Evolutionary conservation across 2,113 vertebrate species (phyloP).

Genomic region (Scophthalmus maximus): DNA sequence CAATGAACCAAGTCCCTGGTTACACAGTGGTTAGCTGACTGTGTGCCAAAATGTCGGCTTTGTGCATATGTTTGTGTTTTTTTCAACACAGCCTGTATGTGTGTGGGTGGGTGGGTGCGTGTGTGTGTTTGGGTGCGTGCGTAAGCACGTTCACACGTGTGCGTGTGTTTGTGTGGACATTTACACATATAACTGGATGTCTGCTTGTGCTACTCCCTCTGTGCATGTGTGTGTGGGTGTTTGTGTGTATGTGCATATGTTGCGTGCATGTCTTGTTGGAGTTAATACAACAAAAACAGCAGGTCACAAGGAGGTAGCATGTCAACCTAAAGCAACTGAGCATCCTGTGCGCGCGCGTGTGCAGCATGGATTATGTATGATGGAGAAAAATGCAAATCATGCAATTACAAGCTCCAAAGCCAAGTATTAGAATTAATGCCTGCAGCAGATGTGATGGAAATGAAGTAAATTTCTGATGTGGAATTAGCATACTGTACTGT

Average conservation of each 20-base stretch:
- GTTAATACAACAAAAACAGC: too few relatives aligned
- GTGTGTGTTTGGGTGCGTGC: not conserved
- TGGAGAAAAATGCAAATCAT: constrained; percentile 77
- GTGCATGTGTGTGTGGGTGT: not conserved
- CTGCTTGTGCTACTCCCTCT: too few relatives aligned
- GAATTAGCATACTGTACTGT: constrained; percentile 59
- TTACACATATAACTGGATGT: too few relatives aligned
- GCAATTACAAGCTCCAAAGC: constrained; percentile 74
- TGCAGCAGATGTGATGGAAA: constrained; percentile 69
- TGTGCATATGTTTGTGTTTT: constrained; percentile 23
- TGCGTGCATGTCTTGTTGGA: too few relatives aligned
- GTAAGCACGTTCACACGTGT: constrained; percentile 7
- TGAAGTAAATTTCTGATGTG: constrained; percentile 54
- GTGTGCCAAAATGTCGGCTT: constrained; percentile 44
- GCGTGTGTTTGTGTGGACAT: not conserved
- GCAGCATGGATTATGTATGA: constrained; percentile 69
- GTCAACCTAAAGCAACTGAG: constrained; percentile 53
- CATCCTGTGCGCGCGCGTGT: constrained; percentile 21
- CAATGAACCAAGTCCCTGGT: constrained; percentile 42
- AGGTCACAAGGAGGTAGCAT: constrained; percentile 59
- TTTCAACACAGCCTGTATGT: constrained; percentile 8
- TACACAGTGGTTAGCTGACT: constrained; percentile 37
- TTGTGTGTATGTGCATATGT: not conserved
- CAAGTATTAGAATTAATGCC: constrained; percentile 71
- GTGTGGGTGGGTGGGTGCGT: not conserved